Base-by-base conservation (phyloP, 1,140 invertebrate species). In the Himalopsyche phryganea region DNA sequence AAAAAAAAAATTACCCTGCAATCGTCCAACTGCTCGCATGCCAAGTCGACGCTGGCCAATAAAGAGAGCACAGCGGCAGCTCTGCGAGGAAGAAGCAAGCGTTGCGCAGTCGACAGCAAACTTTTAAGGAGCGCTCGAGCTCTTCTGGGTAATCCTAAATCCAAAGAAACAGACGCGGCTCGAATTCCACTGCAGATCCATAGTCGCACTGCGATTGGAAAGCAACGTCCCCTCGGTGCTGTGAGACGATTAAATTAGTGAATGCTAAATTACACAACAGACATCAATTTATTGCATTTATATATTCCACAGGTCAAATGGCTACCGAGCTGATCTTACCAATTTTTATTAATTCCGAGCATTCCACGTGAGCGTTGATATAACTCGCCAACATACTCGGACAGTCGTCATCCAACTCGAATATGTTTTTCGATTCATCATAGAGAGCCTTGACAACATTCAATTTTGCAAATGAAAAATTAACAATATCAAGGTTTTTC, bases 21-120 rank as follows among this genome's bases (percentile, higher is more conserved):
- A 50, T 64, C 62, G 15, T 64, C 58, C n/a, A 36, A 50, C n/a
- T 45, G 48, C 35, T 64, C 62, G 13, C 53, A 23, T 1, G 28
- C 45, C 5, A 60, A n/a, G 58, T 64, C 62, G 10, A 40, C 49
- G 9, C 38, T 20, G 2, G 62, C 62, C 14, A 64, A 38, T 11
- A 60, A 23, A 1, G 45, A 7, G 20, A 64, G 38, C 3, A 64
- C 36, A 18, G 44, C 35, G 0, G 53, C 38, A 9, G 58, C 38
- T 6, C 44, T 23, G 4, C 50, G 48, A 1, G 62, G 54, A 6
- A 60, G 41, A 11, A 64, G 50, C n/a, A 64, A 33, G 17, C 42
- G 48, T 33, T 64, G 62, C n/a, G 49, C 28, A 2, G 36, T 23
- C 9, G 32, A 19, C 9, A 64, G 38, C 5, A 54, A 17, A n/a